Evolutionary conservation across 2,888 invertebrate species (phyloP).

Genomic region (Sclerodermus sp.): DNA sequence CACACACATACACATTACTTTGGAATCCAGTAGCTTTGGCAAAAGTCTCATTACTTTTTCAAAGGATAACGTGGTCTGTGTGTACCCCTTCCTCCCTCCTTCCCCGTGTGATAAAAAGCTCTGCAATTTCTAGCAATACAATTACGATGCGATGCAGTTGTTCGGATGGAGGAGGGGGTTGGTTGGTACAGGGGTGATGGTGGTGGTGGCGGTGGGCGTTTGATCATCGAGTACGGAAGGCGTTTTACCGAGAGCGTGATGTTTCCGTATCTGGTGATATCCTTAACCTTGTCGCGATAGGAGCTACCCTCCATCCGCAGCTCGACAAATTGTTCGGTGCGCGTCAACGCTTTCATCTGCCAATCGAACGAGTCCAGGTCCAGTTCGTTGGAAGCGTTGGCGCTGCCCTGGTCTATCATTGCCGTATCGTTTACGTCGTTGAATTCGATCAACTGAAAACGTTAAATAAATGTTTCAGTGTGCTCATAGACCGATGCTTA

Average conservation of each 20-base stretch:
- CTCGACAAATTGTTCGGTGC: constrained; percentile 53
- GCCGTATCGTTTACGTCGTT: constrained; percentile 63
- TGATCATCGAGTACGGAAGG: no score
- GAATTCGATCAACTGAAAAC: constrained; percentile 64
- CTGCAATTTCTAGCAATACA: not conserved
- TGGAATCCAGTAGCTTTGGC: no score
- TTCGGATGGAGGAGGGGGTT: no score
- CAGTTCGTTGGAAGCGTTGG: constrained; percentile 49
- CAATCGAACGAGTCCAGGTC: constrained; percentile 54
- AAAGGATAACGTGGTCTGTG: no score
- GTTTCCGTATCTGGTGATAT: constrained; percentile 47
- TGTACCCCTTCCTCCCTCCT: no score
- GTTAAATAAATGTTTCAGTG: no score
- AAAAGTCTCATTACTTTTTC: no score
- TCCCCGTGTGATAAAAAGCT: not conserved
- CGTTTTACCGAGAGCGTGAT: constrained; percentile 45
- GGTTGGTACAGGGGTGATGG: no score
- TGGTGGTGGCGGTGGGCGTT: no score
- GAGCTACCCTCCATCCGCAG: constrained; percentile 41
- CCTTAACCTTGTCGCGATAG: constrained; percentile 38
- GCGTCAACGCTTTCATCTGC: constrained; percentile 49
- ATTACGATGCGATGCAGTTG: not conserved
- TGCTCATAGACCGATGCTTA: no score
- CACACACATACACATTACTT: no score
- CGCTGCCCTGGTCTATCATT: constrained; percentile 42